A percentile compares a stretch with the other conserved stretches of the same genome.
These are phyloP conservation scores for Excalfactoria chinensis DNA, from an alignment of 2,113 vertebrate genomes.

Conservation along the genomic window DNA sequence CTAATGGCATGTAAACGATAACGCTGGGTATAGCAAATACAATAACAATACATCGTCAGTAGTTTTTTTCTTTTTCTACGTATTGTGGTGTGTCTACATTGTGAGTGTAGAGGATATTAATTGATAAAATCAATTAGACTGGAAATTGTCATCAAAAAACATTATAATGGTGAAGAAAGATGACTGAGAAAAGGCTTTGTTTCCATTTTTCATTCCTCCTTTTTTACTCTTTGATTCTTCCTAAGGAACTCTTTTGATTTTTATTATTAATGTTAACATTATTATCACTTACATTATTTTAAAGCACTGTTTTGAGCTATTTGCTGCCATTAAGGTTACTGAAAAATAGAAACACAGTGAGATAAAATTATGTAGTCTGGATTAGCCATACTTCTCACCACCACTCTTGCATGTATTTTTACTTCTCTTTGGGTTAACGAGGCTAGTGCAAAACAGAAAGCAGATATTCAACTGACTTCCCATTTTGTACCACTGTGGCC, in stretches of 20 bases:
- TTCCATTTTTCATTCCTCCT: neutral
- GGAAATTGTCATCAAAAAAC: neutral
- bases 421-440: neutral
- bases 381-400: neutral
- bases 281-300: neutral
- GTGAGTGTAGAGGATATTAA: neutral
- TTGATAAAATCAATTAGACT: neutral
- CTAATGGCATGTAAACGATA: neutral
- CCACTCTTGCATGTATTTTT: neutral
- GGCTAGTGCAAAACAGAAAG: neutral
- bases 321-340: neutral
- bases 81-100: neutral
- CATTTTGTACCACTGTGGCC: neutral
- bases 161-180: neutral
- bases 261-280: neutral
- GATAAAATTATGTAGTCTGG: neutral
- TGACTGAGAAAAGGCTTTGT: neutral
- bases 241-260: neutral
- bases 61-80: neutral
- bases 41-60: neutral
- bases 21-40: neutral
- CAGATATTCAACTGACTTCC: neutral
- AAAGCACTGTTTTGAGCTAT: neutral
- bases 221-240: neutral
- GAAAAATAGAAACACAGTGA: neutral